These are phyloP conservation scores for Dendroctonus valens DNA, from an alignment of 1,140 invertebrate genomes.

Conservation along the genomic window DNA sequence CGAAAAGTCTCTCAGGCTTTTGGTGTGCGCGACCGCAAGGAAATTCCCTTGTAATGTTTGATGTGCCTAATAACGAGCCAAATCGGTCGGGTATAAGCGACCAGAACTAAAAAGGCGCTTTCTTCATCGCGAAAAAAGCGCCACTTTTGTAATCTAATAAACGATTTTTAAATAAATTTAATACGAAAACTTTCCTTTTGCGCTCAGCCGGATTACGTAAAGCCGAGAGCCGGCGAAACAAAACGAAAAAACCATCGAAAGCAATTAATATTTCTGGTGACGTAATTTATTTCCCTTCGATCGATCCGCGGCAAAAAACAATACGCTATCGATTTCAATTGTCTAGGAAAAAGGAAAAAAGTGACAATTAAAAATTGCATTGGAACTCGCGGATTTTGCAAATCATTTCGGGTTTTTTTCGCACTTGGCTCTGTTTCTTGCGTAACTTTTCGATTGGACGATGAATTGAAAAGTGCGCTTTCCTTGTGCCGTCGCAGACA, in stretches of 20 bases:
- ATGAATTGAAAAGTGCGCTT: no score
- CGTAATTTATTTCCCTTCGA: constrained; percentile 24
- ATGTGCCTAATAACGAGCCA: no score
- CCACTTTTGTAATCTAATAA: background rate
- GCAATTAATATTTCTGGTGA: constrained; percentile 26
- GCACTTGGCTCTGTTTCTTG: constrained; percentile 5
- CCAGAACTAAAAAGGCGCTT: background rate
- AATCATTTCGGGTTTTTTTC: constrained; percentile 23
- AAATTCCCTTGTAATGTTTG: no score
- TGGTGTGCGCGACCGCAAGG: no score
- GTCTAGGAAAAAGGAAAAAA: constrained; percentile 26
- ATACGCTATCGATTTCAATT: constrained; percentile 33
- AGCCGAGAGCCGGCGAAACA: constrained; percentile 10
- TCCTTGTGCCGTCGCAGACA: no score
- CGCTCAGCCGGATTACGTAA: constrained; percentile 15
- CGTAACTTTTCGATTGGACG: background rate
- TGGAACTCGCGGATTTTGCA: constrained; percentile 22
- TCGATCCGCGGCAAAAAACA: constrained; percentile 20
- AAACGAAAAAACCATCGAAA: constrained; percentile 23
- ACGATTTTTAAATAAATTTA: constrained; percentile 13
- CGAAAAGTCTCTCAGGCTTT: no score
- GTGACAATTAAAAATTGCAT: constrained; percentile 29
- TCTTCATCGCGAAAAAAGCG: background rate
- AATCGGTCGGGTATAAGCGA: no score
- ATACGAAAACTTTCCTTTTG: constrained; percentile 13